Evolutionary conservation across 2,888 invertebrate species (phyloP).

Genomic region (Stegana nigrithorax): DNA sequence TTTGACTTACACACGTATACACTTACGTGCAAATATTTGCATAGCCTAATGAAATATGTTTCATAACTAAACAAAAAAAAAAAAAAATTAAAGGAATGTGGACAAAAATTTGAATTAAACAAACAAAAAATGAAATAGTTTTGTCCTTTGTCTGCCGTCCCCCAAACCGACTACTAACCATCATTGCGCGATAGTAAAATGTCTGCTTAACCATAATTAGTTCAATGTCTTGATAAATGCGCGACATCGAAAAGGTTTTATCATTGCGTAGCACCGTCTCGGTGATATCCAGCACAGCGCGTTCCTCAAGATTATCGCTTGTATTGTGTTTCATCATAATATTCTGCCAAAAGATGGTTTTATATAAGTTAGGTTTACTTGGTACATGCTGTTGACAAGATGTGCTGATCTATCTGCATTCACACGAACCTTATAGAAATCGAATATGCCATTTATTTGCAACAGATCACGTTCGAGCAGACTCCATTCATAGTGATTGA

Average conservation of each 20-base stretch:
- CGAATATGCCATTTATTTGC: conserved; percentile 76
- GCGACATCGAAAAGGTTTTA: conserved; percentile 70
- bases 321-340: conserved; percentile 41
- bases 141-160: too few species aligned
- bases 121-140: too few species aligned
- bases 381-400: background rate
- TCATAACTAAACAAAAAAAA: background rate
- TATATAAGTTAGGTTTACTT: background rate
- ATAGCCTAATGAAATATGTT: too few species aligned
- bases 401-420: too few species aligned
- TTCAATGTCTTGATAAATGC: conserved; percentile 73
- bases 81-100: too few species aligned
- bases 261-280: conserved; percentile 76
- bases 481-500: conserved; percentile 75
- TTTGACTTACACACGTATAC: background rate
- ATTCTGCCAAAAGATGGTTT: conserved; percentile 32
- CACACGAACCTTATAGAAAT: conserved; percentile 73
- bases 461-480: conserved; percentile 73
- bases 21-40: too few species aligned
- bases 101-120: too few species aligned
- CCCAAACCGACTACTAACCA: too few species aligned
- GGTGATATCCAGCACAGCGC: conserved; percentile 75
- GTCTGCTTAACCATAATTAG: conserved; percentile 74
- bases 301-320: conserved; percentile 69
- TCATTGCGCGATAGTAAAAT: conserved; percentile 74